Evolutionary conservation across 2,113 vertebrate genomes (phyloP), one percentile per base, ranked within the genome.

Genomic region (Cavia aperea): DNA sequence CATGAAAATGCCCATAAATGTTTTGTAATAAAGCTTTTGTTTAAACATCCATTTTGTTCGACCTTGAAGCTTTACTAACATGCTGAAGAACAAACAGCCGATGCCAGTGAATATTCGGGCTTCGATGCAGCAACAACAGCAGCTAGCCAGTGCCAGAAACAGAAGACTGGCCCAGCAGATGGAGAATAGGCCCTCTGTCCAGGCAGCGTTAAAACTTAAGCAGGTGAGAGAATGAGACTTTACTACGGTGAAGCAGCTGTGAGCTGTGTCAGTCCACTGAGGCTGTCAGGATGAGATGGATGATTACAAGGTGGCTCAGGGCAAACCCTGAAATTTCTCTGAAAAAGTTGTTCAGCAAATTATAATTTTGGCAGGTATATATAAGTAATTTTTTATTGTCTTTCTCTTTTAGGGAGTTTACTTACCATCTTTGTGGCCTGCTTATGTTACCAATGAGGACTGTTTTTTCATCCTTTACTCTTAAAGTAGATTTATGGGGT

Each of bases 21-120:
- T 98, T 94, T 96, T 98, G 90, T 98, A 96, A 96, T 96, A 97
- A 97, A 98, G 97, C 96, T 97, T 97, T 97, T 97, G 96, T 97
- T 98, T 97, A 98, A 98, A 98, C 98, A 98, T 98, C 98, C 98
- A 49, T 98, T 99, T 98, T 98, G 97, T 98, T 98, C 98, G 98
- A 98, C 98, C 98, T 98, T 98, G 98, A 99, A 99, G 99, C 99
- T 99, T 99, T 98, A 99, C 99, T 98, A 99, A 99, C 98, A 99
- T 99, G 99, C 98, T 99, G 99, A 99, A 99, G 99, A 99, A 99
- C 98, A 99, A 99, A 99, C 99, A 99, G 97, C 99, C 99, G 97
- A 98, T 98, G 97, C 98, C 98, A 83, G 99, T 99, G 98, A 99
- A 98, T 98, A 98, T 99, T 98, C 98, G 99, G 93, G 99, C 99